Evolutionary conservation across 2,888 invertebrate species (phyloP), one percentile per base, ranked within the genome.

Genomic region (Galeruca laticollis): DNA sequence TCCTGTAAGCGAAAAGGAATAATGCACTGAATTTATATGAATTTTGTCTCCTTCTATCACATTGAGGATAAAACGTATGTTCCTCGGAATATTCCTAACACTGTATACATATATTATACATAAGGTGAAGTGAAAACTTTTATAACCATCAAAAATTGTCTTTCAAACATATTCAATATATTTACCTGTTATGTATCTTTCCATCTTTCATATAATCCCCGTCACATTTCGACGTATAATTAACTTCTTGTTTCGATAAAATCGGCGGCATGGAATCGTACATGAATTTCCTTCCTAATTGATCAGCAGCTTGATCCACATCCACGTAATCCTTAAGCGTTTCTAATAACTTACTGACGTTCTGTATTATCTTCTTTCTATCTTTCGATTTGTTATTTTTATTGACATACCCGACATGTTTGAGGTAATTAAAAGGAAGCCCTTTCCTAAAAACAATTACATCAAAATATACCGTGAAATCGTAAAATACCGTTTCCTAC

Each of bases 181-280:
- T 65, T 68, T 76, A 83, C 84, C 81, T 87, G 73, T 92, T 90
- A 2, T 84, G 85, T 5, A 94, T 89, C 75, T 86, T 80, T 0
- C 93, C 93, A 75, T 89, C 85, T 35, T 86, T 84, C 88, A 94
- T 91, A 9, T 85, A 85, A 82, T 92, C 93, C 1, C 92, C 91
- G 72, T 93, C 93, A 33, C 91, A 92, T 79, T 90, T 90, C 0
- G 94, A 90, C 9, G 94, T 93, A 63, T 92, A 89, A 2, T 86
- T 81, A 72, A 88, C 89, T 84, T 97, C 97, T 15, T 86, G 85
- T 75, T 88, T 86, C 31, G 88, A 89, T 1, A 95, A 83, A 35
- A 91, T 88, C 0, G 98, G 98, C 0, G 99, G 98, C 65, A 99
- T 86, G 3, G 94, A 94, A 84, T 94, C 94, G 79, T 94, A 92